Conservation (phyloP, 2,113 vertebrate genomes). For the Dasyornis broadbenti region DNA sequence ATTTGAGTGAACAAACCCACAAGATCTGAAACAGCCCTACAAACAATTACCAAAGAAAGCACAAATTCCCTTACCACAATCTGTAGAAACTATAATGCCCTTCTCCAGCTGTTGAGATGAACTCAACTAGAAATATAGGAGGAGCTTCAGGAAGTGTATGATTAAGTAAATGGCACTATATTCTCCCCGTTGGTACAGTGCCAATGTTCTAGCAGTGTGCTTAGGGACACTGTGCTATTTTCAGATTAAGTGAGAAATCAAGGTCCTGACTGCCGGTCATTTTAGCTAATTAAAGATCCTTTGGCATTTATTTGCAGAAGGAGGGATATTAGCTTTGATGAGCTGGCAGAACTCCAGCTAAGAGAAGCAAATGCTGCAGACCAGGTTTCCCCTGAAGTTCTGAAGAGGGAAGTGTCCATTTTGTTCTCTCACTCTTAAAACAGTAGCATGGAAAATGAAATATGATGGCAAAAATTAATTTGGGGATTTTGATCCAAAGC, state of each 20-base stretch:
- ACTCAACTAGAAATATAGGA: background rate
- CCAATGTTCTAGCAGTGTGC: background rate
- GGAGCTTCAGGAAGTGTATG: conserved; percentile 11
- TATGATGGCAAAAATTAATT: background rate
- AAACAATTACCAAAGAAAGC: background rate
- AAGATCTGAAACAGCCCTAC: background rate
- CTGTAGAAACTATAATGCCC: background rate
- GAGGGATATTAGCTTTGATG: background rate
- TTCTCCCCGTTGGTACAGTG: background rate
- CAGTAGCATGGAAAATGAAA: background rate
- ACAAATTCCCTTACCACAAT: background rate
- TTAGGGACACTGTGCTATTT: conserved; percentile 40
- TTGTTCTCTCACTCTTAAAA: background rate
- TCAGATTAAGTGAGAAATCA: conserved; percentile 56
- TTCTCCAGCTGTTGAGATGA: conserved; percentile 31
- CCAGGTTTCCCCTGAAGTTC: background rate
- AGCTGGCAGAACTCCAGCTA: background rate
- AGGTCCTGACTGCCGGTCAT: conserved; percentile 22
- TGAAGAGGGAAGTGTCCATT: background rate
- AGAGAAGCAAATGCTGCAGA: background rate
- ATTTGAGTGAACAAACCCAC: background rate
- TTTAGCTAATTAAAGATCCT: conserved; percentile 44
- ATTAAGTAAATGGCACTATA: conserved; percentile 30
- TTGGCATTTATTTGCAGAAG: conserved; percentile 32
- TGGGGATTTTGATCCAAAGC: background rate